A percentile compares a stretch with the other conserved stretches of the same genome.
Conservation (phyloP, 2,888 invertebrate species). For the Halictus quadricinctus region DNA sequence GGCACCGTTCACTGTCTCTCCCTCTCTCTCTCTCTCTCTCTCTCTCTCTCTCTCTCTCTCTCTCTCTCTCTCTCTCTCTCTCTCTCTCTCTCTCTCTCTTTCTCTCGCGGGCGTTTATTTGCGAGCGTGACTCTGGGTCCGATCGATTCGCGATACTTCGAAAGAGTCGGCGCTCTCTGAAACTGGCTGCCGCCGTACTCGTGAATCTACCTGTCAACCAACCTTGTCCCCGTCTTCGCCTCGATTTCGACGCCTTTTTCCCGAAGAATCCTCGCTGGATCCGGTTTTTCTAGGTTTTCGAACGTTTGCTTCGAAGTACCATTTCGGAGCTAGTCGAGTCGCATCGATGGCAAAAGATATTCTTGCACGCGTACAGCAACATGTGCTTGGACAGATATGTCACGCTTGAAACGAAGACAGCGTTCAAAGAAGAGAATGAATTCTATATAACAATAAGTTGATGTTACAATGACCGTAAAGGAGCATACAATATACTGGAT, state of each 20-base stretch:
- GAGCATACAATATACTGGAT: neutral
- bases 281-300: neutral
- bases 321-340: neutral
- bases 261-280: neutral
- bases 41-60: conserved; percentile 27
- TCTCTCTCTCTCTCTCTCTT: neutral
- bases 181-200: conserved; percentile 43
- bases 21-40: neutral
- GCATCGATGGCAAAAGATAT: neutral
- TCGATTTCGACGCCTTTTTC: neutral
- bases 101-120: conserved; percentile 65
- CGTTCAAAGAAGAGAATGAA: neutral
- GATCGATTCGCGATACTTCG: conserved; percentile 74
- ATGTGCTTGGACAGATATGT: neutral
- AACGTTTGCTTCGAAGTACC: neutral
- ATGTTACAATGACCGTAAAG: neutral
- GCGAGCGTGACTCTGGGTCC: conserved; percentile 71
- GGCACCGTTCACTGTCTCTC: neutral
- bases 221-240: neutral
- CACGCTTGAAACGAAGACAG: neutral
- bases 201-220: conserved; percentile 20
- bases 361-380: neutral
- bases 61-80: neutral
- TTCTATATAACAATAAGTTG: neutral
- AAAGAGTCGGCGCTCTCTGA: conserved; percentile 50